phyloP scores from a whole-genome alignment of 2,797 vertebrate species.

The Microhierax caerulescens region DNA sequence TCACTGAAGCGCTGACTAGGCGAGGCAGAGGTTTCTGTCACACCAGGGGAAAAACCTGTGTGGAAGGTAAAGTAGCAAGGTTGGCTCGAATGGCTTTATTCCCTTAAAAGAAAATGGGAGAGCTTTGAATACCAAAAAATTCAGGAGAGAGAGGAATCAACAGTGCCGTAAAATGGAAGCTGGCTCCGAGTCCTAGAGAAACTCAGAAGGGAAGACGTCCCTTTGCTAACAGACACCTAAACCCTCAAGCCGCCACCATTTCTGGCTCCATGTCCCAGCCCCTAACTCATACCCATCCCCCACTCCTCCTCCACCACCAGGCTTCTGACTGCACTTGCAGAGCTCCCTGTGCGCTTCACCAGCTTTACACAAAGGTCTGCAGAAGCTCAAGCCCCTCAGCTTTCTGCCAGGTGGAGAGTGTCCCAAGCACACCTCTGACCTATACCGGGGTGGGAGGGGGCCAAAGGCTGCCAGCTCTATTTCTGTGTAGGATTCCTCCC shows the following conservation, averaged over 20 bases:
- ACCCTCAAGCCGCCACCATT: fast-evolving
- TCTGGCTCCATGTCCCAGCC: not conserved
- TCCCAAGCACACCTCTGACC: slow-evolving; percentile 56
- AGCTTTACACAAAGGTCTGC: not conserved
- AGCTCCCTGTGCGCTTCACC: fast-evolving
- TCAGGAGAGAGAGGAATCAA: not conserved
- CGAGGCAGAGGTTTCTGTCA: not conserved
- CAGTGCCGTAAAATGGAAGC: not conserved
- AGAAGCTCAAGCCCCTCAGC: not conserved
- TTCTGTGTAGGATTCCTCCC: not conserved
- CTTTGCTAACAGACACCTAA: not conserved
- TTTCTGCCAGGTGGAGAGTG: not conserved
- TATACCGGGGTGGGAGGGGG: not conserved
- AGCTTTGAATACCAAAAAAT: not conserved
- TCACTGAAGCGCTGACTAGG: fast-evolving
- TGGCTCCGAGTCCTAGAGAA: not conserved
- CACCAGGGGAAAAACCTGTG: not conserved
- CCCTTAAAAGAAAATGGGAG: not conserved
- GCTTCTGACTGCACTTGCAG: fast-evolving
- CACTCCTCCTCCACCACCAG: fast-evolving
- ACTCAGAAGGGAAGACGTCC: not conserved
- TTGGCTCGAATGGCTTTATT: not conserved
- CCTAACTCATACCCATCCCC: fast-evolving
- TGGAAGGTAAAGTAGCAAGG: fast-evolving
- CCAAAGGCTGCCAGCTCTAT: slow-evolving; percentile 8